Conservation (phyloP, 92 coral and sea anemone species). For the Metridium senile region DNA sequence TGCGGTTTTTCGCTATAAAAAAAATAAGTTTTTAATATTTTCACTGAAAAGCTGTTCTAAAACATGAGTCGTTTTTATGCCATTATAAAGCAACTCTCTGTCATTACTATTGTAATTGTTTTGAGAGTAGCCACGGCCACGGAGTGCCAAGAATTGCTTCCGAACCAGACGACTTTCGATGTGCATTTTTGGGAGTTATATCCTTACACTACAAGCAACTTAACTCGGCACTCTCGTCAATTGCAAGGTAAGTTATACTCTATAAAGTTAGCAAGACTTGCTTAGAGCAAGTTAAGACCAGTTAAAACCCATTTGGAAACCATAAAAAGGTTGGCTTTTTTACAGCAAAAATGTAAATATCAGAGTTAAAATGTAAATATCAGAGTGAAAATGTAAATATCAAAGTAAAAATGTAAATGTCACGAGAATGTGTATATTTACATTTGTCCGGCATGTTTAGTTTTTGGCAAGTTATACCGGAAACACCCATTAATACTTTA, state of each 20-base stretch:
- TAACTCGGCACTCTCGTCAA: background rate
- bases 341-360: too few species aligned
- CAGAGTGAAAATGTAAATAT: too few species aligned
- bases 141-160: constrained; percentile 7
- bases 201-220: constrained; percentile 10
- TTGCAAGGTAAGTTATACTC: constrained; percentile 1
- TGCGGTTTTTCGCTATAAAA: background rate
- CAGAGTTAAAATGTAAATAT: too few species aligned
- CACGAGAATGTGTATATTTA: too few species aligned
- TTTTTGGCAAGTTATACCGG: too few species aligned
- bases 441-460: too few species aligned
- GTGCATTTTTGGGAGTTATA: constrained; percentile 25
- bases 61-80: background rate
- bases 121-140: background rate
- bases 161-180: constrained; percentile 18
- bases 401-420: too few species aligned
- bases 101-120: background rate
- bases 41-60: background rate
- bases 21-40: background rate
- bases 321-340: too few species aligned
- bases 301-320: too few species aligned
- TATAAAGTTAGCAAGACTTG: background rate
- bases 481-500: too few species aligned
- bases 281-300: background rate
- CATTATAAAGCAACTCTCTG: background rate